Evolutionary conservation across 2,113 vertebrate species (phyloP).

Genomic region (Megaceryle maxima): DNA sequence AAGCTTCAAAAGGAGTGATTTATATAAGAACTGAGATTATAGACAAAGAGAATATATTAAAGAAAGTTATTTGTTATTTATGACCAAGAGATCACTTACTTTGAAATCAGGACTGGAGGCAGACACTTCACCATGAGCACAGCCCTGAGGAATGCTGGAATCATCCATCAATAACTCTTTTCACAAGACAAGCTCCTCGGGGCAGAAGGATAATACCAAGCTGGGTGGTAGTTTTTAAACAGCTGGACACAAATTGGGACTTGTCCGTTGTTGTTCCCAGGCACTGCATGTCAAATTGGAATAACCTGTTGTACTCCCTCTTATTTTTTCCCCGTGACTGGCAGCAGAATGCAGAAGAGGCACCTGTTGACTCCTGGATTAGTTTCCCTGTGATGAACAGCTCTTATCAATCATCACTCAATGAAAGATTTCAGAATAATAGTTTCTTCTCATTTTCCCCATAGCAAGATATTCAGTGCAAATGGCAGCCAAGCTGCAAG

Average conservation of each 20-base stretch:
- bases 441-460: not conserved
- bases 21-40: not conserved
- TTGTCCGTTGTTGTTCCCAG: slow-evolving; percentile 57
- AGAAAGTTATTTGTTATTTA: not conserved
- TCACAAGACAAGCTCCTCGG: slow-evolving; percentile 43
- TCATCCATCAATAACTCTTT: slow-evolving; percentile 65
- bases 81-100: not conserved
- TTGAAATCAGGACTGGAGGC: slow-evolving; percentile 34
- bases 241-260: slow-evolving; percentile 65
- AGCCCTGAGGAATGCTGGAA: slow-evolving; percentile 61
- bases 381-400: slow-evolving; percentile 13
- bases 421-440: slow-evolving; percentile 22
- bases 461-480: not conserved
- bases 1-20: not conserved
- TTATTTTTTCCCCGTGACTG: not conserved
- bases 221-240: slow-evolving; percentile 68
- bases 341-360: slow-evolving; percentile 26
- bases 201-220: slow-evolving; percentile 56
- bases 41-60: not conserved
- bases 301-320: slow-evolving; percentile 45
- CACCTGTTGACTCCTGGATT: slow-evolving; percentile 58
- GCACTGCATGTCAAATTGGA: slow-evolving; percentile 56
- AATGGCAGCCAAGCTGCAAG: not conserved
- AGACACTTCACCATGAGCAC: slow-evolving; percentile 48
- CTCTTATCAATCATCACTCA: slow-evolving; percentile 17